Conservation (phyloP, 2,113 vertebrate genomes). For the Hydrolagus affinis region DNA sequence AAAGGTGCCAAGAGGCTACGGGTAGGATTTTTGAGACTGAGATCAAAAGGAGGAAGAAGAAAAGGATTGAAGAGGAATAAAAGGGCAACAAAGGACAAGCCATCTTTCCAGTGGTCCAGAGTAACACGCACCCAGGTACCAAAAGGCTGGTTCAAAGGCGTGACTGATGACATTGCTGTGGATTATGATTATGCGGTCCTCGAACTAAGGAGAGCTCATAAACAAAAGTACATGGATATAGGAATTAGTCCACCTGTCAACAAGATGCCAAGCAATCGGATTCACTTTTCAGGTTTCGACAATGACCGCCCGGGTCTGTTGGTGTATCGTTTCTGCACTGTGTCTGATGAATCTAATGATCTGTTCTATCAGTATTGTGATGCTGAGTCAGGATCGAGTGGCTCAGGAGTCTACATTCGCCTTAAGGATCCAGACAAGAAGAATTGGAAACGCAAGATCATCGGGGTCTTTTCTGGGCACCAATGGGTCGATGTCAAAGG, state of each 20-base stretch:
- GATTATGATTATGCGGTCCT: constrained; percentile 89
- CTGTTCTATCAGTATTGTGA: constrained; percentile 90
- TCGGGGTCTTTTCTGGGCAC: constrained; percentile 84
- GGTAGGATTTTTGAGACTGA: constrained; percentile 75
- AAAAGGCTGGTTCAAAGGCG: constrained; percentile 79
- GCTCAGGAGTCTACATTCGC: constrained; percentile 86
- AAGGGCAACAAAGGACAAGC: constrained; percentile 46
- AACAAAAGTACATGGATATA: constrained; percentile 78
- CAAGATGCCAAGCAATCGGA: constrained; percentile 77
- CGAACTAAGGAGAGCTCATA: constrained; percentile 79
- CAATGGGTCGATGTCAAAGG: constrained; percentile 85
- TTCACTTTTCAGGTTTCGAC: constrained; percentile 97
- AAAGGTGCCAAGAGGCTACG: constrained; percentile 73
- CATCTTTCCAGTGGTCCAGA: constrained; percentile 85
- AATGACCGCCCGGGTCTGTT: constrained; percentile 73
- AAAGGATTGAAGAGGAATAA: constrained; percentile 46
- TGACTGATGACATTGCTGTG: constrained; percentile 56
- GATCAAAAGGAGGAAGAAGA: constrained; percentile 56
- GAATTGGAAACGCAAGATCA: constrained; percentile 86
- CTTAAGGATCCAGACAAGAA: constrained; percentile 78
- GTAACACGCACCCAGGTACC: constrained; percentile 86
- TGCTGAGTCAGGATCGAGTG: constrained; percentile 80
- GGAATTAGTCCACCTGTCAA: constrained; percentile 73
- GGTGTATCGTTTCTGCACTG: constrained; percentile 89
- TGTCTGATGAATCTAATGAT: constrained; percentile 82